Conservation (phyloP, 35 echinoderm and acorn worm genomes). For the Chiridota heheva region DNA sequence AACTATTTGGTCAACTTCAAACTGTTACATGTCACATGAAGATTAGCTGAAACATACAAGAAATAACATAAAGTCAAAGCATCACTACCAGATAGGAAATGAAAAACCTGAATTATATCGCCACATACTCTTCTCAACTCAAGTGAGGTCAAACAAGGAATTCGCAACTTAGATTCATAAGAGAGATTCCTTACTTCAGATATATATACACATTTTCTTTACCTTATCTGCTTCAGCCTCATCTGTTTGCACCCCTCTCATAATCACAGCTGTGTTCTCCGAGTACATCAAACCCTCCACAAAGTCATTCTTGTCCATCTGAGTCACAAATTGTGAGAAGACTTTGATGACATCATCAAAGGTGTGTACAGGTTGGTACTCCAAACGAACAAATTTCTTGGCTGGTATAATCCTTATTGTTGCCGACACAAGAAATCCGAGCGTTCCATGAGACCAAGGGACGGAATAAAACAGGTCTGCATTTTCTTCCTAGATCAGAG, state of each 20-base stretch:
- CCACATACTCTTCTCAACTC: too few species aligned
- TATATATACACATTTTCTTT: too few species aligned
- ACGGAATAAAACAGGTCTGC: slow-evolving; percentile 79
- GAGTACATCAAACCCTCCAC: slow-evolving; percentile 85
- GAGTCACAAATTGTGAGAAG: slow-evolving; percentile 35
- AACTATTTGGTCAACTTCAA: too few species aligned
- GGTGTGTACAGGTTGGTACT: slow-evolving; percentile 68
- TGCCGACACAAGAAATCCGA: slow-evolving; percentile 81
- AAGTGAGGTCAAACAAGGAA: too few species aligned
- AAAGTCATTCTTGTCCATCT: slow-evolving; percentile 60
- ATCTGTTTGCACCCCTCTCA: slow-evolving; percentile 71
- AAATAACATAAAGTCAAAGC: too few species aligned
- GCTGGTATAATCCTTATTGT: slow-evolving; percentile 83
- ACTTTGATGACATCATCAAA: slow-evolving; percentile 52
- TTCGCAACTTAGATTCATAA: too few species aligned
- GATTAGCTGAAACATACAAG: too few species aligned
- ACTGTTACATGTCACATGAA: too few species aligned
- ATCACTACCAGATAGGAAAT: too few species aligned
- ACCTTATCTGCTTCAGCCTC: slow-evolving; percentile 73
- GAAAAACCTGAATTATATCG: too few species aligned
- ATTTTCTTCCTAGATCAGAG: slow-evolving; percentile 95
- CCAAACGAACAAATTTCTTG: slow-evolving; percentile 73
- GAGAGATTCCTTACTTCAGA: too few species aligned
- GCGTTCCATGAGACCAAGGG: slow-evolving; percentile 88
- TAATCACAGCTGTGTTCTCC: slow-evolving; percentile 73